Base-by-base conservation (phyloP, 2,113 vertebrate species). In the Himantopus leucocephalus region DNA sequence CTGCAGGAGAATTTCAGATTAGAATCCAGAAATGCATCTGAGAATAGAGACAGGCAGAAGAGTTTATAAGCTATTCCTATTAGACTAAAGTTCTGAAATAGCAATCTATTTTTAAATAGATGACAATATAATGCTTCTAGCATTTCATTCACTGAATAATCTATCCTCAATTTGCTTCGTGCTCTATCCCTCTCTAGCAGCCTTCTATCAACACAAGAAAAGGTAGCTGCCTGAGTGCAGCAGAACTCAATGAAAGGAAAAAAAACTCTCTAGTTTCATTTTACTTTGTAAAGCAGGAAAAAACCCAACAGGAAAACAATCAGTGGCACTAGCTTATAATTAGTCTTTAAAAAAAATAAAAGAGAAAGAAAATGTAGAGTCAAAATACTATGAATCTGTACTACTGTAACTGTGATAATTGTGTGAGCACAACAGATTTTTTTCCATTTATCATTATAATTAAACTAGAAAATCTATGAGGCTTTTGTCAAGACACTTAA, bases 121-220 rank as follows among this genome's bases (percentile, higher is more conserved):
- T 48, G 59, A 73, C 80, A 94, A 92, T 72, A 53, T 35, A 92
- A 77, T 43, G n/a, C 67, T 91, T 55, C 48, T 76, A 91, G 59
- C 41, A 85, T 81, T 94, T 96, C 27, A 67, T 91, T 91, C 72
- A 83, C 77, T 81, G 37, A 75, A 90, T 96, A 84, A 96, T 92
- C 63, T 79, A 60, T 73, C 56, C 84, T 72, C 85, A 84, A 97
- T 95, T 93, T 94, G 35, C 79, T 85, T 83, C 92, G 92, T 37
- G 21, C 50, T 94, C 34, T 73, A 53, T 9, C 8, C 41, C 34
- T 64, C 79, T 41, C 71, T 71, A 88, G 43, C 30, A 90, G 39
- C 13, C 37, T 70, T 88, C 74, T 32, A 4, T n/a, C 12, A 52
- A 35, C n/a, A 88, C 24, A 59, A 88, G 52, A 50, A 76, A 90